phyloP scores from a whole-genome alignment of 2,113 vertebrate species.

The Paradoxurus hermaphroditus region DNA sequence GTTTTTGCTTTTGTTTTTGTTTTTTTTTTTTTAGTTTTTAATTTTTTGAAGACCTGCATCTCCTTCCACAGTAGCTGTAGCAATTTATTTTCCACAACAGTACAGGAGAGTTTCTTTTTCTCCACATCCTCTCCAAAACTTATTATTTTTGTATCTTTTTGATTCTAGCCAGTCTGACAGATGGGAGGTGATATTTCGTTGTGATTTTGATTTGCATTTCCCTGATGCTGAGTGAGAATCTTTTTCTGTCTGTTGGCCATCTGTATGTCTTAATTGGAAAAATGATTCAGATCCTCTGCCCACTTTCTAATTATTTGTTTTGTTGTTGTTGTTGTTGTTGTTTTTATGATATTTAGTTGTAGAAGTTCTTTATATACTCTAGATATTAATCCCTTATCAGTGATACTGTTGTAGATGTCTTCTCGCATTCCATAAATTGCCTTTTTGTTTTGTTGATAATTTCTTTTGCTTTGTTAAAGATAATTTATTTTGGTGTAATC shows the following conservation, averaged over 20 bases:
- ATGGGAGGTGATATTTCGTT: neutral
- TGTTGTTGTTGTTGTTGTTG: neutral
- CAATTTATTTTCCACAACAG: neutral
- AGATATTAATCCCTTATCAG: neutral
- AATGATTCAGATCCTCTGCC: neutral
- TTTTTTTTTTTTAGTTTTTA: neutral
- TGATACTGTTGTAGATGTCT: neutral
- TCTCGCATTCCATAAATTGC: neutral
- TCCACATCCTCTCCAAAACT: neutral
- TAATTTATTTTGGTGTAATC: neutral
- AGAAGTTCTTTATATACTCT: neutral
- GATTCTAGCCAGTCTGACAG: neutral
- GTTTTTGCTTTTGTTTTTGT: no score
- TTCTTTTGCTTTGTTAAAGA: neutral
- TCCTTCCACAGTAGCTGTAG: neutral
- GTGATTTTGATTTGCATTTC: neutral
- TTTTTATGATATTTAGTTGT: neutral
- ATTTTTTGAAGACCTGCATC: neutral
- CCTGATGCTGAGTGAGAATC: neutral
- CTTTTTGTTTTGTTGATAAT: neutral
- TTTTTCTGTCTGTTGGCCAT: neutral
- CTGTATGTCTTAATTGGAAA: neutral
- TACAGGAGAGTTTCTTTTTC: neutral
- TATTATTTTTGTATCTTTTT: neutral
- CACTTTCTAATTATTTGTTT: neutral